Percentiles rank a stretch among this genome's conserved stretches.
Evolutionary conservation across 2,888 invertebrate genomes (phyloP).

Genomic region (Drosophila anceps): DNA sequence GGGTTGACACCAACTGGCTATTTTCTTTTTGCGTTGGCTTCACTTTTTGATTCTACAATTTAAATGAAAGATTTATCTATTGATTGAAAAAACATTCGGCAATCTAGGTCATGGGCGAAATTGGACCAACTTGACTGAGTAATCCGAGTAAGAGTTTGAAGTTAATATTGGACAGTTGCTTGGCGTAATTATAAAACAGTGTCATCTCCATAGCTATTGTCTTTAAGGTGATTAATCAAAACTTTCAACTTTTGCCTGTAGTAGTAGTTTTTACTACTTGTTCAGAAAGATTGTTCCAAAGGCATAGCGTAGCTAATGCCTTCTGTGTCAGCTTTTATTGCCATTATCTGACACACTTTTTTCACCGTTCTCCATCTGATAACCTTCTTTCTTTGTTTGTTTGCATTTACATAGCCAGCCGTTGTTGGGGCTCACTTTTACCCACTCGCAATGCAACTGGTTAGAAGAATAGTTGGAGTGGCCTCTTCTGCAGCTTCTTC

Average conservation of each 20-base stretch:
- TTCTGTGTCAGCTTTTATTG: constrained; percentile 22
- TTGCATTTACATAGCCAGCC: constrained; percentile 25
- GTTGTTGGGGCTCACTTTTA: constrained; percentile 42
- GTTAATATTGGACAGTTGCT: too few species aligned
- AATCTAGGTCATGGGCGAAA: not conserved
- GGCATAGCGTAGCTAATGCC: constrained; percentile 9
- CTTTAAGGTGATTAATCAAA: constrained; percentile 21
- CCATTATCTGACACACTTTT: constrained; percentile 48
- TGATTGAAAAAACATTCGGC: not conserved
- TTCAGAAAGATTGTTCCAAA: constrained; percentile 3
- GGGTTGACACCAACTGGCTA: constrained; percentile 28
- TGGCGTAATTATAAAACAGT: not conserved
- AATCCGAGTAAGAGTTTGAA: not conserved
- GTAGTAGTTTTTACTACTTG: not conserved
- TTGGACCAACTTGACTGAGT: not conserved
- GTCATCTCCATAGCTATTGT: not conserved
- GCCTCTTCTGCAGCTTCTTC: constrained; percentile 11
- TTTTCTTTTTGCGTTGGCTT: constrained; percentile 9
- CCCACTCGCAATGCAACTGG: constrained; percentile 46
- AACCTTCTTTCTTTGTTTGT: constrained; percentile 27
- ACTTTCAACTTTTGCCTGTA: constrained; percentile 6
- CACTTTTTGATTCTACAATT: not conserved
- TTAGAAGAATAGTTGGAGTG: constrained; percentile 41
- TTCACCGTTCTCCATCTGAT: constrained; percentile 40
- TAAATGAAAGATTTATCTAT: constrained; percentile 11